Conservation (phyloP, 2,113 vertebrate genomes). For the Caloenas nicobarica region DNA sequence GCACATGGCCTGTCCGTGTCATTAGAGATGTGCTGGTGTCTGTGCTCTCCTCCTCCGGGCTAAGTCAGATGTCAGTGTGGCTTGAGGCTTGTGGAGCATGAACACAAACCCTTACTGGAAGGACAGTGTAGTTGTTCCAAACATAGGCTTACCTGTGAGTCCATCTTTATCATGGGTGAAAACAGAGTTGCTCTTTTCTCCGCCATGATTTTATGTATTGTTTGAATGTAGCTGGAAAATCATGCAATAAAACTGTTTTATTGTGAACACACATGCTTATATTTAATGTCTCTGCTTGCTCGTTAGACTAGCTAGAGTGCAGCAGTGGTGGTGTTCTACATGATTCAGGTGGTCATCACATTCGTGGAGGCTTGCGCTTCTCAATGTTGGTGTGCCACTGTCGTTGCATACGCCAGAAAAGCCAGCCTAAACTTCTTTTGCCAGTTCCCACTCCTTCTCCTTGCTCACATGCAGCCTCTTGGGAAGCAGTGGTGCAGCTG, state of each 20-base stretch:
- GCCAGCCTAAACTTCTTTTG: neutral
- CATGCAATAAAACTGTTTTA: neutral
- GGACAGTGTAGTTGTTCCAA: neutral
- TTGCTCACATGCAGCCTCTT: neutral
- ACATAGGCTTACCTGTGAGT: accelerated
- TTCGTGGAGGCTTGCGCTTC: neutral
- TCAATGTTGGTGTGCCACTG: accelerated
- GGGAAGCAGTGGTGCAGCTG: neutral
- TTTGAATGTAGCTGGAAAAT: neutral
- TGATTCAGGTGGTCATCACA: neutral
- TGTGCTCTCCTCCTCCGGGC: accelerated
- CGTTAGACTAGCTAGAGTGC: neutral
- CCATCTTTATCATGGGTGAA: neutral
- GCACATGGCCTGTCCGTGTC: accelerated
- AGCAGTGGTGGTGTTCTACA: neutral
- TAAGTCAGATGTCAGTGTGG: neutral
- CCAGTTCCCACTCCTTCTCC: neutral
- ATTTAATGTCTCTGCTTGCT: accelerated
- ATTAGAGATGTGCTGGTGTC: accelerated
- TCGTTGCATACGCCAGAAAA: neutral
- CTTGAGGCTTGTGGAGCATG: neutral
- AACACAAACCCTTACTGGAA: neutral
- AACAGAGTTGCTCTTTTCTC: neutral
- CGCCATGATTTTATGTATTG: neutral
- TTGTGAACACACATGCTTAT: neutral